A percentile compares a stretch with the other conserved stretches of the same genome.
Evolutionary conservation across 2,888 invertebrate genomes (phyloP).

Genomic region (Drosophila meridiana): DNA sequence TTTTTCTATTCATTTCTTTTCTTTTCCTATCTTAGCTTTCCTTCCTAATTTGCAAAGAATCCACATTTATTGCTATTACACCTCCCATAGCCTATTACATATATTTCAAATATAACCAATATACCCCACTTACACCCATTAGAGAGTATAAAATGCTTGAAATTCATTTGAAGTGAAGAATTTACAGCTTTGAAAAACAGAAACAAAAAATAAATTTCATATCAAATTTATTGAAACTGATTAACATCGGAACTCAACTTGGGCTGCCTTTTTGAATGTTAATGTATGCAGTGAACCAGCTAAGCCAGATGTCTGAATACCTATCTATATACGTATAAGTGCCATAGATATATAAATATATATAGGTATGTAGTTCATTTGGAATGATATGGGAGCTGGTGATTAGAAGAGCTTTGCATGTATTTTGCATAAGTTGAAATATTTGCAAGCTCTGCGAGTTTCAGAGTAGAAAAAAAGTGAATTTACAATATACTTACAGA

Average conservation of each 20-base stretch:
- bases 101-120: neutral
- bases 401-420: slow-evolving; percentile 4
- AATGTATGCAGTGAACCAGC: slow-evolving; percentile 48
- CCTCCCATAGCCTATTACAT: neutral
- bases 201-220: slow-evolving; percentile 5
- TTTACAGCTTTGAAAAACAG: slow-evolving; percentile 11
- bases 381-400: neutral
- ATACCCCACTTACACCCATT: neutral
- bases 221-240: slow-evolving; percentile 19
- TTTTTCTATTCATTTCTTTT: neutral
- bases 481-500: neutral
- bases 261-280: slow-evolving; percentile 8
- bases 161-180: slow-evolving; percentile 22
- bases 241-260: slow-evolving; percentile 16
- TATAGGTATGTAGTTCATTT: neutral
- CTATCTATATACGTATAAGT: neutral
- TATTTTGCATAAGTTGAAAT: neutral
- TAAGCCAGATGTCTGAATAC: slow-evolving; percentile 15
- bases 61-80: neutral
- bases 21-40: neutral
- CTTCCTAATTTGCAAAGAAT: neutral
- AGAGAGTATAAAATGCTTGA: neutral
- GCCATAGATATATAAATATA: neutral
- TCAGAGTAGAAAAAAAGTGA: neutral
- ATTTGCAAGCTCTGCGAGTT: neutral